These are phyloP conservation scores for Lerista edwardsae DNA, from an alignment of 2,797 vertebrate genomes.

Conservation along the genomic window DNA sequence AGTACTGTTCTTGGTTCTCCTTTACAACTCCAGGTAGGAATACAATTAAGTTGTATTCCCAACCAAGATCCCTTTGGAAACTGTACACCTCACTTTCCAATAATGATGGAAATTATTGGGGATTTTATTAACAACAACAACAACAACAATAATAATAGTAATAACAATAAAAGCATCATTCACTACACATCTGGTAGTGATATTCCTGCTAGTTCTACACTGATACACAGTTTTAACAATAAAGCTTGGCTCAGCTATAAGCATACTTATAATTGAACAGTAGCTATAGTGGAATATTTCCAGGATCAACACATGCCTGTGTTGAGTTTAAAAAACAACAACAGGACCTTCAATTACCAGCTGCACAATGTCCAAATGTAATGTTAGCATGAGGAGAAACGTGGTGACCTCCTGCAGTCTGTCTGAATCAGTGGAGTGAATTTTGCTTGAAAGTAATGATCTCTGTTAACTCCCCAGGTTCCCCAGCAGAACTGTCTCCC, in stretches of 20 bases:
- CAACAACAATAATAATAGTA: too few relatives aligned
- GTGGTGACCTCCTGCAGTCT: too few relatives aligned
- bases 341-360: constrained; percentile 27
- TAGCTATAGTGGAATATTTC: constrained; percentile 26
- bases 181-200: not conserved
- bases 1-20: not conserved
- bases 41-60: not conserved
- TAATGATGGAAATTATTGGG: not conserved
- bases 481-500: constrained; percentile 96
- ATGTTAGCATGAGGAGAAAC: not conserved
- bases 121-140: too few relatives aligned
- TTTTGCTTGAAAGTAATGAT: constrained; percentile 42
- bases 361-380: not conserved
- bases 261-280: constrained; percentile 9
- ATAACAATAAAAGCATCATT: not conserved
- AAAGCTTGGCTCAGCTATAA: not conserved
- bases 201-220: constrained; percentile 23
- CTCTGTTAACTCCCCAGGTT: constrained; percentile 80
- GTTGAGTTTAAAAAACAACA: not conserved
- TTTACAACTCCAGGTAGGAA: too few relatives aligned
- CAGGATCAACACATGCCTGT: not conserved
- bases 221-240: not conserved
- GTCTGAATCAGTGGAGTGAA: not conserved
- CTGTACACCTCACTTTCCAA: not conserved
- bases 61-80: not conserved